phyloP scores from a whole-genome alignment of 30 jellyfish, hydroid and myxozoan genomes.

The Aurelia aurita complex sp. Pacific region DNA sequence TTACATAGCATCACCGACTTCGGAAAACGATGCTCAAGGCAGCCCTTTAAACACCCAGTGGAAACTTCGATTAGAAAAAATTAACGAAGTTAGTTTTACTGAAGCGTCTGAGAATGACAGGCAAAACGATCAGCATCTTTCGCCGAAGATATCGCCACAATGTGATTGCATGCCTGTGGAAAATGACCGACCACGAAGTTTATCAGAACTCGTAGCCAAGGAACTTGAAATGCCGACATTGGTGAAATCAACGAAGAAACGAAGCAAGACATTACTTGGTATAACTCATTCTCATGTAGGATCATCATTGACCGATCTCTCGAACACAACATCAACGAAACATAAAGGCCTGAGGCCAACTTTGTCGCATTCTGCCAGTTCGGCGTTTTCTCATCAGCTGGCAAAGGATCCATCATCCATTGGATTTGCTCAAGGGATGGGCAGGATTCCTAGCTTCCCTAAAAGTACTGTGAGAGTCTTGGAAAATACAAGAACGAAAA shows the following conservation, averaged over 20 bases:
- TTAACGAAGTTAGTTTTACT: slow-evolving; percentile 53
- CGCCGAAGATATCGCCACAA: background rate
- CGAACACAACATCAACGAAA: background rate
- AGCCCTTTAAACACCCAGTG: slow-evolving; percentile 18
- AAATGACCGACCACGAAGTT: slow-evolving; percentile 43
- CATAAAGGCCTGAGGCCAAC: slow-evolving; percentile 36
- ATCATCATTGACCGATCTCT: slow-evolving; percentile 48
- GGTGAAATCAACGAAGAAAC: background rate
- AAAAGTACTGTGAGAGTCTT: slow-evolving; percentile 37
- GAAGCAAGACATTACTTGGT: slow-evolving; percentile 34
- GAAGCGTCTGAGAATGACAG: slow-evolving; percentile 47
- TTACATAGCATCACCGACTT: slow-evolving; percentile 19
- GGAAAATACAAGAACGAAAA: slow-evolving; percentile 28
- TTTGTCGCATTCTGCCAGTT: slow-evolving; percentile 22
- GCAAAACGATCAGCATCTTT: slow-evolving; percentile 4
- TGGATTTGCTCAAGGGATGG: slow-evolving; percentile 23
- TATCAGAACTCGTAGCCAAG: slow-evolving; percentile 28
- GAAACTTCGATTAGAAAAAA: slow-evolving; percentile 42
- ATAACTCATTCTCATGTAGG: slow-evolving; percentile 31
- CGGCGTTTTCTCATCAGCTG: slow-evolving; percentile 30
- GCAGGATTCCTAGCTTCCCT: slow-evolving; percentile 58
- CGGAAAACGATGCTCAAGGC: slow-evolving; percentile 47
- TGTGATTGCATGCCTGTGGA: background rate
- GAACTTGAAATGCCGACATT: slow-evolving; percentile 27
- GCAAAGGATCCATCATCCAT: slow-evolving; percentile 23